Evolutionary conservation across 2,797 vertebrate genomes (phyloP).

Genomic region (Onychomys arenicola): DNA sequence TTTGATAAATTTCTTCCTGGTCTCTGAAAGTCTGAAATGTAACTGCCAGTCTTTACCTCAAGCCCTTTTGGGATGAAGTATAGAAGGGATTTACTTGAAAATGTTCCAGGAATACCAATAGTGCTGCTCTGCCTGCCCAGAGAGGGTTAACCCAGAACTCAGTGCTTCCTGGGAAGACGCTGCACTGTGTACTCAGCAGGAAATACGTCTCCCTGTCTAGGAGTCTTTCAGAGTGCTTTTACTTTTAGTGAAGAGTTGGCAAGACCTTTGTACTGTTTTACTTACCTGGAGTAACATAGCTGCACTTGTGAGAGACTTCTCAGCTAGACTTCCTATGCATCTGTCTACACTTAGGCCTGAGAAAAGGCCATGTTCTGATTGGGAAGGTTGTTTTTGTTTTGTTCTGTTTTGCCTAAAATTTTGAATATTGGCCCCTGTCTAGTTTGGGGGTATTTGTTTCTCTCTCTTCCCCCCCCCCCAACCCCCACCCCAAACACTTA

Average conservation of each 20-base stretch:
- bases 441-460: background rate
- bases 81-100: background rate
- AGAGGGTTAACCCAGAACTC: background rate
- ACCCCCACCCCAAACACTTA: background rate
- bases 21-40: conserved; percentile 1
- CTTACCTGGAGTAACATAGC: background rate
- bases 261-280: background rate
- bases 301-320: background rate
- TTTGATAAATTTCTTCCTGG: background rate
- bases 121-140: background rate
- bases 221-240: background rate
- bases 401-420: background rate
- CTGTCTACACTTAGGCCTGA: background rate
- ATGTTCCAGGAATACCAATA: background rate
- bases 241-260: background rate
- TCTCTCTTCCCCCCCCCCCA: background rate
- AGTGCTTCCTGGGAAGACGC: background rate
- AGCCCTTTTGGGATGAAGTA: background rate
- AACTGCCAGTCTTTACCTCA: background rate
- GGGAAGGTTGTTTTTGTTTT: background rate
- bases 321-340: background rate
- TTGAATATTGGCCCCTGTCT: background rate
- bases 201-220: background rate
- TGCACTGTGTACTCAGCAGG: background rate
- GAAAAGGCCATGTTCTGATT: background rate